phyloP scores from a whole-genome alignment of 1,140 invertebrate species.

The Macrosteles quadrilineatus region DNA sequence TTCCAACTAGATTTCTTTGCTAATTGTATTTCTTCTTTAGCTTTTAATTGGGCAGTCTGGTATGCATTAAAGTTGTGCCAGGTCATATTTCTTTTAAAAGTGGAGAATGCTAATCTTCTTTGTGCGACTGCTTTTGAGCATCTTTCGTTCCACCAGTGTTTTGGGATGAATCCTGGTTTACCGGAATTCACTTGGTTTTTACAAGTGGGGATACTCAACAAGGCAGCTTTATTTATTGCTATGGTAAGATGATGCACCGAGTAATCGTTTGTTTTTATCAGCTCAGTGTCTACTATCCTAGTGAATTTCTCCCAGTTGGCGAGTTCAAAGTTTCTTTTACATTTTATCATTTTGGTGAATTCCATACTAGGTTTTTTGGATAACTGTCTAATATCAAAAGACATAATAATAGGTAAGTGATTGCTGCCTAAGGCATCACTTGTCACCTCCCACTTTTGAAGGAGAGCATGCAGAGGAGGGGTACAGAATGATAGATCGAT shows the following conservation, averaged over 20 bases:
- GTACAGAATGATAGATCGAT: background rate
- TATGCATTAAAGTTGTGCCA: background rate
- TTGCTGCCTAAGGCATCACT: slow-evolving; percentile 4
- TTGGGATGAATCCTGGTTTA: background rate
- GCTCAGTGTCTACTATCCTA: background rate
- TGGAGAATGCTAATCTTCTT: slow-evolving; percentile 5
- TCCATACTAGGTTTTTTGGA: background rate
- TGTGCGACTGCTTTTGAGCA: slow-evolving; percentile 10
- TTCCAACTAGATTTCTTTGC: background rate
- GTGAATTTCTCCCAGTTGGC: background rate
- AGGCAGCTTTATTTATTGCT: too few species aligned
- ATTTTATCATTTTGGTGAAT: background rate
- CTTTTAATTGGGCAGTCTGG: background rate
- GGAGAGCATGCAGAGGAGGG: background rate
- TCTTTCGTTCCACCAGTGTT: background rate
- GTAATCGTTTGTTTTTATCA: too few species aligned
- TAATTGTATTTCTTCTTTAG: background rate
- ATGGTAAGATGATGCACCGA: too few species aligned
- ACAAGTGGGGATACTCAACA: too few species aligned
- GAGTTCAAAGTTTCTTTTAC: background rate
- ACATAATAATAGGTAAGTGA: slow-evolving; percentile 5
- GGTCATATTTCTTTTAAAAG: slow-evolving; percentile 15
- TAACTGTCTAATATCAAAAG: background rate
- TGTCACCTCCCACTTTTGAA: background rate
- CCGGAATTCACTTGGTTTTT: background rate